Evolutionary conservation across 2,797 vertebrate genomes (phyloP), one percentile per base, ranked within the genome.

Genomic region (Euphonia xanthogaster): DNA sequence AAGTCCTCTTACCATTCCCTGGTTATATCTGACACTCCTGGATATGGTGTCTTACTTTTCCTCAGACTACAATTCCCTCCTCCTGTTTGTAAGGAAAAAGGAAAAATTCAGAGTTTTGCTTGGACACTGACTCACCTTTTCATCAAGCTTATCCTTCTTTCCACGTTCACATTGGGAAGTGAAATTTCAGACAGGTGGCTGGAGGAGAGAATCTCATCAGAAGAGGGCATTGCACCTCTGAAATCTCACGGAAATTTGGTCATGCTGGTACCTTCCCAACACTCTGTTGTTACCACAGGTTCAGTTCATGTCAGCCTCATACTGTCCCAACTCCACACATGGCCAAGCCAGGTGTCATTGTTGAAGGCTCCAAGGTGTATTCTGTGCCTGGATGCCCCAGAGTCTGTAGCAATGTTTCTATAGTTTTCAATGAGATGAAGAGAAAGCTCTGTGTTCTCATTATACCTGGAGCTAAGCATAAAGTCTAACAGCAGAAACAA

Each of bases 401-500:
- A 70, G 45, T 30, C 76, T 8, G 3, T 8, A 86, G 55, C 14
- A 44, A 50, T 12, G 19, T 24, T 78, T 44, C 57, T 33, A 6
- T 8, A 73, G 55, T 33, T 93, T 86, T 90, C 77, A 84, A 28
- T 14, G 37, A 89, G 25, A 66, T 5, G 31, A 72, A 63, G 57
- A 57, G 70, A 89, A 81, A 86, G 25, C 20, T 50, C 7, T 8
- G 2, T 39, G 35, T 25, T 33, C 71, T 89, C 50, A 37, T 78
- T 79, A 33, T 40, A 81, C 33, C 48, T 77, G 35, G 40, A 94
- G 57, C 48, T 88, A 92, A 94, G 54, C 51, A 51, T n/a, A 67
- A 93, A 86, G 54, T n/a, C 28, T 93, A 90, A 81, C 22, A 63
- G 78, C 54, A 95, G 77, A 96, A 90, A 88, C 60, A 81, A 94